Evolutionary conservation across 2,113 vertebrate species (phyloP).

Genomic region (Trematocara macrostoma): DNA sequence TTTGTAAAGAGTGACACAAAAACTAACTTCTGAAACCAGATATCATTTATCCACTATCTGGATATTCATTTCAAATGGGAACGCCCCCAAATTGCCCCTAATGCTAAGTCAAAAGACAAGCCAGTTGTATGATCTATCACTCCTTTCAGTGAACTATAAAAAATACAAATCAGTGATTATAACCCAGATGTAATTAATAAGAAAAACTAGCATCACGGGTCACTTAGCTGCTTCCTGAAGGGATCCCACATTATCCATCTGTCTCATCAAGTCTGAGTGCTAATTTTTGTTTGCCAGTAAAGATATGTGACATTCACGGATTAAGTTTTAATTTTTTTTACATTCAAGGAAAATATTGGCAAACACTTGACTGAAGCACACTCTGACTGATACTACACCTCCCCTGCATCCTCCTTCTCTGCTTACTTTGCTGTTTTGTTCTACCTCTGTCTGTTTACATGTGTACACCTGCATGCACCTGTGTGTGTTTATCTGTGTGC

Average conservation of each 20-base stretch:
- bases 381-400: not conserved
- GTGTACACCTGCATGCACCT: not conserved
- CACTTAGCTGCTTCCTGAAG: not conserved
- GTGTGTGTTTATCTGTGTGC: conserved; percentile 16
- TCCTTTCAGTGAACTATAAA: not conserved
- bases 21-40: not conserved
- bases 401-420: not conserved
- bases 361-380: not conserved
- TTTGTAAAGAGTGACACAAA: not conserved
- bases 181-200: not conserved
- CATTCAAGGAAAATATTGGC: not conserved
- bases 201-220: not conserved
- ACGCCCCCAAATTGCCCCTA: not conserved
- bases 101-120: not conserved
- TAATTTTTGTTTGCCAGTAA: not conserved
- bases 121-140: not conserved
- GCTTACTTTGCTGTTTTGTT: conserved; percentile 10
- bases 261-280: not conserved
- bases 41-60: not conserved
- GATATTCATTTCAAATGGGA: not conserved
- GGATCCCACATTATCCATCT: not conserved
- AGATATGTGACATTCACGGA: not conserved
- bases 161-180: not conserved
- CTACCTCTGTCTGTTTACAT: not conserved
- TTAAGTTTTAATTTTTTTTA: not conserved